Percentiles rank a stretch among this genome's conserved stretches.
phyloP scores from a whole-genome alignment of 2,113 vertebrate species.

The Orientallactaga bullata region DNA sequence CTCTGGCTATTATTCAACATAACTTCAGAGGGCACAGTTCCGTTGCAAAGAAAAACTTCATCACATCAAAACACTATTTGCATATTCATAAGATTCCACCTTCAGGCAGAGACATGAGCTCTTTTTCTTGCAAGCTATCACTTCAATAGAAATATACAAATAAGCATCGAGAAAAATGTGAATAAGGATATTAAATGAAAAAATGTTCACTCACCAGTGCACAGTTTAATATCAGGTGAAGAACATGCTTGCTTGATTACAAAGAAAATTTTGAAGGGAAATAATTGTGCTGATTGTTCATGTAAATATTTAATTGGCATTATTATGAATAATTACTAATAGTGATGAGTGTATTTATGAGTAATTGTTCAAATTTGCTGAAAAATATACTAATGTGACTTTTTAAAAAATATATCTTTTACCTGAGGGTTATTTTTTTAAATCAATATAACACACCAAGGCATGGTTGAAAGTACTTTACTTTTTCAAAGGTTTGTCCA shows the following conservation, averaged over 20 bases:
- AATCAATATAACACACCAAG: slow-evolving; percentile 64
- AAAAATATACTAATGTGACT: slow-evolving; percentile 46
- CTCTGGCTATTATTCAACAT: slow-evolving; percentile 66
- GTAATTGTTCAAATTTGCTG: neutral
- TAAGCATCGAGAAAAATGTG: slow-evolving; percentile 77
- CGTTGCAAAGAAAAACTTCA: slow-evolving; percentile 76
- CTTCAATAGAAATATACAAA: slow-evolving; percentile 80
- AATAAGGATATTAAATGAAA: slow-evolving; percentile 72
- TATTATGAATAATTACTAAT: slow-evolving; percentile 63
- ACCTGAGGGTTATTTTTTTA: slow-evolving; percentile 33
- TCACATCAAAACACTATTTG: slow-evolving; percentile 79
- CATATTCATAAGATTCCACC: slow-evolving; percentile 81
- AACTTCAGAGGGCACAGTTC: slow-evolving; percentile 67
- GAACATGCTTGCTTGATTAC: slow-evolving; percentile 45
- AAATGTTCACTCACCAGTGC: slow-evolving; percentile 58
- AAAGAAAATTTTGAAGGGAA: slow-evolving; percentile 75
- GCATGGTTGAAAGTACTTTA: slow-evolving; percentile 63
- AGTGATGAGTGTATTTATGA: slow-evolving; percentile 55
- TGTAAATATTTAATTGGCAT: slow-evolving; percentile 59
- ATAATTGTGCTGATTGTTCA: slow-evolving; percentile 57
- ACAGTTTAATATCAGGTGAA: slow-evolving; percentile 48
- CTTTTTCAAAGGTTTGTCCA: slow-evolving; percentile 56
- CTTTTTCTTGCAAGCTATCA: slow-evolving; percentile 79
- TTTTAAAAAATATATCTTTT: slow-evolving; percentile 61
- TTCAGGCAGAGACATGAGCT: slow-evolving; percentile 74